A percentile compares a stretch with the other conserved stretches of the same genome.
These are phyloP conservation scores for Corythaeola cristata DNA, from an alignment of 2,113 vertebrate genomes.

Conservation along the genomic window DNA sequence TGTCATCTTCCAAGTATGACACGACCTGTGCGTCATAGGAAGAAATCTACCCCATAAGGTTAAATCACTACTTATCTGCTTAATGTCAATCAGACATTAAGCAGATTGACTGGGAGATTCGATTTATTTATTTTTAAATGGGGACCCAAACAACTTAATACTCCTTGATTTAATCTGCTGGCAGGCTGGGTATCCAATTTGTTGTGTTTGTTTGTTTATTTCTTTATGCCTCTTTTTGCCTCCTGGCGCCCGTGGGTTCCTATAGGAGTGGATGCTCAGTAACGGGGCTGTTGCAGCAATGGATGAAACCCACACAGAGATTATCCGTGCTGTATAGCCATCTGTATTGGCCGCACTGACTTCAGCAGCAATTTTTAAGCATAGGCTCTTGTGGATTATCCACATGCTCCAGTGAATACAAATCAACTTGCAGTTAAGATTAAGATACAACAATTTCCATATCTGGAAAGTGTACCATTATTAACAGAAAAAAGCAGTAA, in stretches of 20 bases:
- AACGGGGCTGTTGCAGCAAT: background rate
- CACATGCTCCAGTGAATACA: background rate
- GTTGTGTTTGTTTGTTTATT: background rate
- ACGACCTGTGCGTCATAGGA: background rate
- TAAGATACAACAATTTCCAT: background rate
- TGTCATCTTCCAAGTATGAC: constrained; percentile 16
- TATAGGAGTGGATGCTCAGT: background rate
- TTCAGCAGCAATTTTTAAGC: constrained; percentile 5
- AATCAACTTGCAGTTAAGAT: constrained; percentile 15
- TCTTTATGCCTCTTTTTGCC: background rate
- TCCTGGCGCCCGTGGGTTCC: background rate
- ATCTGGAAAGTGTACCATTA: rapidly evolving
- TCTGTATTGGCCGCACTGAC: background rate
- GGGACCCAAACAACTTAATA: constrained; percentile 63
- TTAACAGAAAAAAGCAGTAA: background rate
- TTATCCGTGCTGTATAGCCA: background rate
- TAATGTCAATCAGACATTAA: constrained; percentile 52
- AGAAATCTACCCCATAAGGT: constrained; percentile 26
- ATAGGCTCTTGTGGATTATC: constrained; percentile 37
- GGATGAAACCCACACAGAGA: background rate
- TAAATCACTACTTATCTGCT: constrained; percentile 62
- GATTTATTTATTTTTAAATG: constrained; percentile 54
- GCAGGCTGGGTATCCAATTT: constrained; percentile 12
- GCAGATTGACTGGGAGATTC: constrained; percentile 58
- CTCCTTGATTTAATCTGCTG: constrained; percentile 41